These are phyloP conservation scores for Diogma glabrata DNA, from an alignment of 2,888 invertebrate species.

Conservation along the genomic window DNA sequence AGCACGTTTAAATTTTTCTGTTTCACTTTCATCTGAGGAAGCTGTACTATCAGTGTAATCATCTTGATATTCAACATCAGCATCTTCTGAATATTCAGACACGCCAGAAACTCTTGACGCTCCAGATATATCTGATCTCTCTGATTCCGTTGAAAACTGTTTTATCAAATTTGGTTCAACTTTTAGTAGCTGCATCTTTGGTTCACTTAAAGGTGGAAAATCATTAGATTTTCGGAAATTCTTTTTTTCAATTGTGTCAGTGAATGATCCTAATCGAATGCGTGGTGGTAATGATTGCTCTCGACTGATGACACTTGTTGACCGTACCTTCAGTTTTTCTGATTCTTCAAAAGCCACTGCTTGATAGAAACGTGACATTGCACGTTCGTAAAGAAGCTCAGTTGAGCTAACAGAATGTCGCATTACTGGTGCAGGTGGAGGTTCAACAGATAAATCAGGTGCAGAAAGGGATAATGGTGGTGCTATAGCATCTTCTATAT, in stretches of 20 bases:
- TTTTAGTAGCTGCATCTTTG: slow-evolving; percentile 22
- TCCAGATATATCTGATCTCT: slow-evolving; percentile 31
- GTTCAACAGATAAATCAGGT: slow-evolving; percentile 59
- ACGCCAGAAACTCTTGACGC: slow-evolving; percentile 33
- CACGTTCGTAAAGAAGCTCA: slow-evolving; percentile 68
- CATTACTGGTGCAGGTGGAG: slow-evolving; percentile 44
- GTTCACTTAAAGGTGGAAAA: slow-evolving; percentile 25
- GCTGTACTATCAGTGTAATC: slow-evolving; percentile 52
- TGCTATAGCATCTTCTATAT: slow-evolving; percentile 52
- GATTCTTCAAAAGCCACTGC: slow-evolving; percentile 65
- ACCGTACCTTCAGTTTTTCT: slow-evolving; percentile 36
- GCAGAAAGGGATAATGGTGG: slow-evolving; percentile 72
- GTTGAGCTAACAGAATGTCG: slow-evolving; percentile 70
- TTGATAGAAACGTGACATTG: slow-evolving; percentile 71
- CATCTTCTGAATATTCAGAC: slow-evolving; percentile 29
- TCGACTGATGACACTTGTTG: slow-evolving; percentile 14
- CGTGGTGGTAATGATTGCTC: slow-evolving; percentile 23
- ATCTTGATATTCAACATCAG: slow-evolving; percentile 23
- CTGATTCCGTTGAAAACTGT: slow-evolving; percentile 22
- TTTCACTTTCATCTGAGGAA: slow-evolving; percentile 36
- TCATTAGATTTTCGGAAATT: slow-evolving; percentile 42
- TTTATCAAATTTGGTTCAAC: slow-evolving; percentile 26
- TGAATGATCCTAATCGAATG: slow-evolving; percentile 42
- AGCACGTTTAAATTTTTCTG: slow-evolving; percentile 35
- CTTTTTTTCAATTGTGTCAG: slow-evolving; percentile 39